Evolutionary conservation across 2,797 vertebrate species (phyloP).

Genomic region (Echiichthys vipera): DNA sequence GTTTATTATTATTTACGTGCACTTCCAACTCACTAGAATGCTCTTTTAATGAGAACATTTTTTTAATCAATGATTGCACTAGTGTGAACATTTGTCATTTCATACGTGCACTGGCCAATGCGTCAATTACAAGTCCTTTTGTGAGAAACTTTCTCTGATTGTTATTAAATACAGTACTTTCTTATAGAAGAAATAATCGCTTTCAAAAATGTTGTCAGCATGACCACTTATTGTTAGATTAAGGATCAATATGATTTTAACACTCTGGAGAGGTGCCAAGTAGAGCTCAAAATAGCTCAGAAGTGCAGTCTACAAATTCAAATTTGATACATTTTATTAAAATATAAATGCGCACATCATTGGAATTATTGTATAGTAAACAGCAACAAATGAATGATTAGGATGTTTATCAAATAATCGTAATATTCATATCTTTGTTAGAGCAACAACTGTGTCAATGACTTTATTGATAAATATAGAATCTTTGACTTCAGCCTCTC

Average conservation of each 20-base stretch:
- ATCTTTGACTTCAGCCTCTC: not conserved
- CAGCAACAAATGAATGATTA: not conserved
- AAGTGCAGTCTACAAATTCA: not conserved
- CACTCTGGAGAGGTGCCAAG: not conserved
- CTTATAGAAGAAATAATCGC: not conserved
- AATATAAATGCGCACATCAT: not conserved
- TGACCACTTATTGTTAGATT: not conserved
- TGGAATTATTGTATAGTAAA: not conserved
- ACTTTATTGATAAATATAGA: not conserved
- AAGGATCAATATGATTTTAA: not conserved
- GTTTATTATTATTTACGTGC: no score
- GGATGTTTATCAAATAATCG: conserved; percentile 35
- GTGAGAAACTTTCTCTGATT: not conserved
- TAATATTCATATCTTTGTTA: conserved; percentile 35
- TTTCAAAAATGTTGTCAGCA: not conserved
- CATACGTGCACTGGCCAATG: not conserved
- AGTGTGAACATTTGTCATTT: conserved; percentile 1
- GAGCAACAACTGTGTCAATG: not conserved
- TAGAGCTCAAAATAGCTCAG: not conserved
- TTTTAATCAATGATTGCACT: not conserved
- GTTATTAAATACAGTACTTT: not conserved
- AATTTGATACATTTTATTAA: not conserved
- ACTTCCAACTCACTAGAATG: not conserved
- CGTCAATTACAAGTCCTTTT: not conserved
- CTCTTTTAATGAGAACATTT: not conserved